Evolutionary conservation across 2,113 vertebrate species (phyloP).

Genomic region (Columba livia): DNA sequence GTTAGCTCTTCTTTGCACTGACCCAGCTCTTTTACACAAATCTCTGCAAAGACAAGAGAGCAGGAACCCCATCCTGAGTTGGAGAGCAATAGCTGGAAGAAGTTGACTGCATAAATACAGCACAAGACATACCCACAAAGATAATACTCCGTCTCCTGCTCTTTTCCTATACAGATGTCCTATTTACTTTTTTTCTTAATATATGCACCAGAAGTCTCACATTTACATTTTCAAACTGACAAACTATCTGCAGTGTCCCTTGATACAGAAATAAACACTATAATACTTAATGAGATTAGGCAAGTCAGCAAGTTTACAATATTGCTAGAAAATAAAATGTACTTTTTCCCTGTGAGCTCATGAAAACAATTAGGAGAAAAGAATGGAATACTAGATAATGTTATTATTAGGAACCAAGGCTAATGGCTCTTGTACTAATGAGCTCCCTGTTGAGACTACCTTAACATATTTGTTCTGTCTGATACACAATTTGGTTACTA

Average conservation of each 20-base stretch:
- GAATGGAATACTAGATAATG: not conserved
- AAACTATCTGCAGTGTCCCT: not conserved
- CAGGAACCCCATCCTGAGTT: not conserved
- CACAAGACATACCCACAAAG: not conserved
- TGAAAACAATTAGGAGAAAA: not conserved
- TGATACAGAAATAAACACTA: not conserved
- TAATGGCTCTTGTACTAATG: not conserved
- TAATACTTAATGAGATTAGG: not conserved
- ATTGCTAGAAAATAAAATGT: not conserved
- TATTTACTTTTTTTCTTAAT: not conserved
- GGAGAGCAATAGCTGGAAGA: not conserved
- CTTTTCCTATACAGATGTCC: not conserved
- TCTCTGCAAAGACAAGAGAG: not conserved
- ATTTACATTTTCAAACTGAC: not conserved
- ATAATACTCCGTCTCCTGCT: not conserved
- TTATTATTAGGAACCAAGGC: not conserved
- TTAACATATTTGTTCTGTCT: not conserved
- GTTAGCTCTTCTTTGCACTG: not conserved
- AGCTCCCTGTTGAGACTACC: not conserved
- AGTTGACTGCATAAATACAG: not conserved
- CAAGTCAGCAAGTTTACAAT: not conserved
- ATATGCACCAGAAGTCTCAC: not conserved
- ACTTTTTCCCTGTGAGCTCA: not conserved
- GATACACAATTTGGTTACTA: not conserved
- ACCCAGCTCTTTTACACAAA: not conserved